Percentiles rank a stretch among this genome's conserved stretches.
These are phyloP conservation scores for Brachyptera putata DNA, from an alignment of 2,888 invertebrate species.

Conservation along the genomic window DNA sequence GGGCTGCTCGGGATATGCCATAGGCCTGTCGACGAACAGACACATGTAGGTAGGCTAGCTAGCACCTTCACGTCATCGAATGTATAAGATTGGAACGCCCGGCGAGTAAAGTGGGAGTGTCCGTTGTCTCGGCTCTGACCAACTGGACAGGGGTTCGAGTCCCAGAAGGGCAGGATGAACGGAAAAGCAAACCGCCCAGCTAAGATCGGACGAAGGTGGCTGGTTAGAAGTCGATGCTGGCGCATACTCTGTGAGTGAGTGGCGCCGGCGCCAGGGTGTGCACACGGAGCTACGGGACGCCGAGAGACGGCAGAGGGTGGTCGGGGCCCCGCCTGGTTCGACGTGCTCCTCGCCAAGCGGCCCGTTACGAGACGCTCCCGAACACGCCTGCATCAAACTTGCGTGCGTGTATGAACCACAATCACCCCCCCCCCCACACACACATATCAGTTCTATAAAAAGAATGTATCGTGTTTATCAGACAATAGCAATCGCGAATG, in stretches of 20 bases:
- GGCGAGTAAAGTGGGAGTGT: slow-evolving; percentile 11
- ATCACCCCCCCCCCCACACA: too few species aligned
- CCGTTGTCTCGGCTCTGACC: not conserved
- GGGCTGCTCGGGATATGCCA: too few species aligned
- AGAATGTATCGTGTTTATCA: not conserved
- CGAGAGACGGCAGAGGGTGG: slow-evolving; percentile 1
- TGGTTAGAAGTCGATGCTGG: not conserved
- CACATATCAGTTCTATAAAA: not conserved
- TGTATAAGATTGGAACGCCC: too few species aligned
- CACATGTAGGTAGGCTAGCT: too few species aligned
- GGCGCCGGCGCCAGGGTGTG: not conserved
- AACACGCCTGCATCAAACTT: not conserved
- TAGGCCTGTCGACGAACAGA: too few species aligned
- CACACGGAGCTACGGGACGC: not conserved
- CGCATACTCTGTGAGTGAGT: not conserved
- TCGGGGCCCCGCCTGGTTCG: not conserved
- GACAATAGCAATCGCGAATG: slow-evolving; percentile 14
- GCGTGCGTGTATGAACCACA: not conserved
- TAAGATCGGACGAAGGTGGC: slow-evolving; percentile 9
- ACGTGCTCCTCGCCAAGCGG: not conserved
- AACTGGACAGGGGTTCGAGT: slow-evolving; percentile 14
- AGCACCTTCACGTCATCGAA: too few species aligned
- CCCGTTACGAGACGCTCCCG: not conserved
- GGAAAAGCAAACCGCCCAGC: not conserved
- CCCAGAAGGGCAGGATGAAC: not conserved